A percentile compares a stretch with the other conserved stretches of the same genome.
Conservation (phyloP, 2,888 invertebrate species). For the Zootermopsis nevadensis region DNA sequence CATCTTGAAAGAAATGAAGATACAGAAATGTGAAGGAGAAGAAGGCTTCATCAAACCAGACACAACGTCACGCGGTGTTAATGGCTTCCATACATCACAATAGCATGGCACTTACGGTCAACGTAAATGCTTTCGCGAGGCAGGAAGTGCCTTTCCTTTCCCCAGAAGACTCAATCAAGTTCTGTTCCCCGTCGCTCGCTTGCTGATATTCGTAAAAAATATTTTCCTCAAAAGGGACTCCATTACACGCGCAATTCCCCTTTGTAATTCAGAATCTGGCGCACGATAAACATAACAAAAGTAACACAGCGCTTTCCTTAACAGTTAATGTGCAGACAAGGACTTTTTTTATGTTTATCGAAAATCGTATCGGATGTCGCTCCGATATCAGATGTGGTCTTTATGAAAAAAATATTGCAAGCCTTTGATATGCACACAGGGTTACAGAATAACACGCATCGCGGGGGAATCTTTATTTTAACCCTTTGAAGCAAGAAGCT, state of each 20-base stretch:
- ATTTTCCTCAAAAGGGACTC: background rate
- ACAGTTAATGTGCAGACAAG: too few relatives aligned
- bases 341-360: too few relatives aligned
- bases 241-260: background rate
- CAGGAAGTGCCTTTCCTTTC: background rate
- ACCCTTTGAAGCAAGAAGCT: too few relatives aligned
- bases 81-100: constrained; percentile 12
- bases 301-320: background rate
- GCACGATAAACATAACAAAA: background rate
- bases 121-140: background rate
- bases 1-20: constrained; percentile 17
- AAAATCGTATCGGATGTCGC: too few relatives aligned
- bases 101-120: constrained; percentile 10
- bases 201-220: background rate
- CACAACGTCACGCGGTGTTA: background rate
- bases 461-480: too few relatives aligned
- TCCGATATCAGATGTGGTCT: too few relatives aligned
- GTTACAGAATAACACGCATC: too few relatives aligned
- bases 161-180: constrained; percentile 21
- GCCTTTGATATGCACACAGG: too few relatives aligned
- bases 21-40: background rate
- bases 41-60: background rate
- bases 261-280: background rate
- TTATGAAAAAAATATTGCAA: too few relatives aligned
- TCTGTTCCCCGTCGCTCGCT: background rate